Conservation (phyloP, 2,113 vertebrate species). For the Formicarius rufipectus region DNA sequence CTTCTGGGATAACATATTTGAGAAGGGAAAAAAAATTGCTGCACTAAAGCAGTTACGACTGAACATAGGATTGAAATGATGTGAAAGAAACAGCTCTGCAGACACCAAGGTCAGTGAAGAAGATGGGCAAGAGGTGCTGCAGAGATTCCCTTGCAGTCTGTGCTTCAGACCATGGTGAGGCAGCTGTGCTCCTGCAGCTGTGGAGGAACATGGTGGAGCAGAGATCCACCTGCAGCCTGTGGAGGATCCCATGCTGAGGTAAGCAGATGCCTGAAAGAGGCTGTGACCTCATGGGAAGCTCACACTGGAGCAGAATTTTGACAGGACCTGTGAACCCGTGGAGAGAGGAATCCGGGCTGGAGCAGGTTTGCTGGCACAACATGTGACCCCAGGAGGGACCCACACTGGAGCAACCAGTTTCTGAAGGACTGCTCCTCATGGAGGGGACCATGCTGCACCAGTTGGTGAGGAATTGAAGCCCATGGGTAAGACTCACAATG, state of each 20-base stretch:
- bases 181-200: background rate
- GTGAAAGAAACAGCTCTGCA: background rate
- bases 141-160: background rate
- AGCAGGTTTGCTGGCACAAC: background rate
- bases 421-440: background rate
- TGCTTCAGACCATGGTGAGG: background rate
- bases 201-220: background rate
- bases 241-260: background rate
- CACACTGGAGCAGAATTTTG: background rate
- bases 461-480: background rate
- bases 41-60: background rate
- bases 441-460: background rate
- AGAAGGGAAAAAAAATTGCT: background rate
- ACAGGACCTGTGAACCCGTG: background rate
- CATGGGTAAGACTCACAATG: background rate
- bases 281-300: background rate
- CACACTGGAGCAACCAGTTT: background rate
- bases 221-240: background rate
- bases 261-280: background rate
- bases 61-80: background rate
- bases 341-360: background rate
- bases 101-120: background rate
- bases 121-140: background rate
- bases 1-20: background rate
- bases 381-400: background rate